Evolutionary conservation across 2,888 invertebrate genomes (phyloP), one percentile per base, ranked within the genome.

Genomic region (Dorcus parallelipipedus): DNA sequence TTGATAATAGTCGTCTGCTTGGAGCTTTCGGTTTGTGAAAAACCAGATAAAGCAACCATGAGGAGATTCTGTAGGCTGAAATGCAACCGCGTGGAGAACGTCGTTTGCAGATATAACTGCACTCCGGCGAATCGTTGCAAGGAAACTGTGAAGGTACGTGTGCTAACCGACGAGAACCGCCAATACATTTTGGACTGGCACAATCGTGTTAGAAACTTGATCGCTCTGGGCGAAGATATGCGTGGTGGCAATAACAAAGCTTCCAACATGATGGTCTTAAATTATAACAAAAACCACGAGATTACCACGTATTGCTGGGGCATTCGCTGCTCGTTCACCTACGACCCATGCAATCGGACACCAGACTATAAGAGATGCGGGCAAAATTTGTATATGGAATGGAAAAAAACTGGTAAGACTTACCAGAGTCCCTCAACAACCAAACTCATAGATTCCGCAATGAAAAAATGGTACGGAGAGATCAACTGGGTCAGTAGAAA

Each of bases 241-340:
- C 20, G 48, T n/a, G 54, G 54, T 20, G 54, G 49, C 7, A 54
- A 54, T 20, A 38, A 7, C 8, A 33, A 14, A 9, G 54, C 54
- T 5, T 49, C 48, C 9, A 17, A 54, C 23, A 54, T 54, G 54
- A 17, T 39, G 4, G 54, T 38, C 7, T 26, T 54, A 20, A 54
- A 54, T 38, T 54, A 54, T 23, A 41, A 54, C 14, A 8, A 20
- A 7, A 49, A 54, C 2, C 48, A 49, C n/a, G 54, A 54, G n/a
- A 8, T 54, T 8, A 10, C 54, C 7, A 39, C 48, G 33, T 48
- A 20, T 10, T 54, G 54, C 10, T 54, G 54, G 54, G 26, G 48
- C 9, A 48, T 33, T 33, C 38, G 54, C 5, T 54, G 54, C 26
- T 2, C 9, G n/a, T 54, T 54, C 39, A 6, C 14, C 1, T 49